A percentile compares a stretch with the other conserved stretches of the same genome.
phyloP scores from a whole-genome alignment of 2,888 invertebrate species.

The Abrostola triplasia region DNA sequence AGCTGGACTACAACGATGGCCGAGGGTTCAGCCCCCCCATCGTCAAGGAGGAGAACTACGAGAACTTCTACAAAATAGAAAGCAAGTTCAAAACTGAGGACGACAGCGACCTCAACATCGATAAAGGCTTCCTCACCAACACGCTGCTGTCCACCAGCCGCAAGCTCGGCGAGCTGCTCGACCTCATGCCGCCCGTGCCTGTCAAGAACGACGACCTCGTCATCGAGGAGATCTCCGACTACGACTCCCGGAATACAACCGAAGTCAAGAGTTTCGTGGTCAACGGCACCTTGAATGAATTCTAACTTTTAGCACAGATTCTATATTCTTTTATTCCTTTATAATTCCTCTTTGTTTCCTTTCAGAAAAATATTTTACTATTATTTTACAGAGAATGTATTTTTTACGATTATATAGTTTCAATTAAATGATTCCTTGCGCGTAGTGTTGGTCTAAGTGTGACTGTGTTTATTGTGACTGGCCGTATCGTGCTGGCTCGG shows the following conservation, averaged over 20 bases:
- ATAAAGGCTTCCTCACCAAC: constrained; percentile 70
- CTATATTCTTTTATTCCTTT: constrained; percentile 58
- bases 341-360: constrained; percentile 61
- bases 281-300: constrained; percentile 71
- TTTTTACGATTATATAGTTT: constrained; percentile 66
- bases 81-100: constrained; percentile 67
- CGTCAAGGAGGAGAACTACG: constrained; percentile 81
- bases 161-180: constrained; percentile 79
- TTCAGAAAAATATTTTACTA: constrained; percentile 68
- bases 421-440: constrained; percentile 75
- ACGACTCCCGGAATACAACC: constrained; percentile 75
- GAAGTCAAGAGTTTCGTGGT: constrained; percentile 82
- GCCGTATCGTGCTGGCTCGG: constrained; percentile 28
- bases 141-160: constrained; percentile 77
- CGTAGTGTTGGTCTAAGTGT: constrained; percentile 45
- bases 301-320: constrained; percentile 62
- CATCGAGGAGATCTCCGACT: constrained; percentile 80
- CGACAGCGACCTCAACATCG: constrained; percentile 60
- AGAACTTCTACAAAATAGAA: constrained; percentile 71
- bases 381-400: constrained; percentile 60
- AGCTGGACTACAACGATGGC: constrained; percentile 82
- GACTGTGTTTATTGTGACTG: constrained; percentile 42
- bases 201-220: constrained; percentile 81
- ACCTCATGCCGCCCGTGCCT: constrained; percentile 76
- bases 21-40: constrained; percentile 78